Evolutionary conservation across 2,113 vertebrate genomes (phyloP).

Genomic region (Microcebus murinus): DNA sequence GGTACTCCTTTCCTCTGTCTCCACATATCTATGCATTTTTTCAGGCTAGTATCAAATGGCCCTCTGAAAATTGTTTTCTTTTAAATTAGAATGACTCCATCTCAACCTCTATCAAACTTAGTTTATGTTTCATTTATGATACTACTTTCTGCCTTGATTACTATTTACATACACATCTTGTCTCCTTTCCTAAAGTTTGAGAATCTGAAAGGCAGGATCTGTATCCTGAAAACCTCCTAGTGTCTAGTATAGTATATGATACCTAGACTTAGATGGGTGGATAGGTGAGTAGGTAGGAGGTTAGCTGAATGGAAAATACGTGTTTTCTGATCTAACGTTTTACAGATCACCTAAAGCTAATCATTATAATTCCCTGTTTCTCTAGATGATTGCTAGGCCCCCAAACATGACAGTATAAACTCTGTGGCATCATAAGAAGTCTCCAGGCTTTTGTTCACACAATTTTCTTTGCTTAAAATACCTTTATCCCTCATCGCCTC

Average conservation of each 20-base stretch:
- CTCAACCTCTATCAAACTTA: background rate
- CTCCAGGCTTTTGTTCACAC: background rate
- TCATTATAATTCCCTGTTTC: background rate
- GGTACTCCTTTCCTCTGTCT: background rate
- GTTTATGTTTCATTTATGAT: background rate
- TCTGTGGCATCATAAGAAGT: background rate
- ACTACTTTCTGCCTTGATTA: background rate
- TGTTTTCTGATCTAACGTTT: background rate
- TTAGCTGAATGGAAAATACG: background rate
- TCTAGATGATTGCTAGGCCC: background rate
- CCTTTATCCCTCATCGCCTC: background rate
- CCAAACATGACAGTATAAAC: background rate
- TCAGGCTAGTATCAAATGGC: background rate
- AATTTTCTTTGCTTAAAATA: conserved; percentile 25
- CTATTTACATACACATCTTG: background rate
- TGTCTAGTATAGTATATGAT: background rate
- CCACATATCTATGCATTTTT: background rate
- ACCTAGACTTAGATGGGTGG: background rate
- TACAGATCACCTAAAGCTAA: background rate
- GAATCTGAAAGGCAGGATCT: background rate
- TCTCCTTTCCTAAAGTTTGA: background rate
- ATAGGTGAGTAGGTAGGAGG: background rate
- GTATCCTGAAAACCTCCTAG: background rate
- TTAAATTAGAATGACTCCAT: background rate
- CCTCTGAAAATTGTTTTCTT: background rate